A percentile compares a stretch with the other conserved stretches of the same genome.
Conservation (phyloP, 1,140 invertebrate species). For the Vollenhovia emeryi region DNA sequence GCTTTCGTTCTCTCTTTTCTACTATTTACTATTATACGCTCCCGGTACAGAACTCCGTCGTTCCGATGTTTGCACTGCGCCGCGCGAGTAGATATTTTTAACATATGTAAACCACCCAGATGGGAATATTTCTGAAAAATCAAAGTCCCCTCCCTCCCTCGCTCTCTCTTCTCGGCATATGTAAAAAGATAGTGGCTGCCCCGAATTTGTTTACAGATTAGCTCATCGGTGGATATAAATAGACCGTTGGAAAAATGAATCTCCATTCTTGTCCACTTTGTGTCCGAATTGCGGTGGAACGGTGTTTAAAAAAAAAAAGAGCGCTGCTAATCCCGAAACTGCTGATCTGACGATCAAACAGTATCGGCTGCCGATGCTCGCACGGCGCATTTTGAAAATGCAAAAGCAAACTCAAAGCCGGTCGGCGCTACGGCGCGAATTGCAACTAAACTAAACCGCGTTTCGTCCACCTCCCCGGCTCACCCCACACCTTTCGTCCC, state of each 20-base stretch:
- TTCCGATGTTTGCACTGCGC: not conserved
- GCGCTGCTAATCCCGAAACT: slow-evolving; percentile 41
- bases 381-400: slow-evolving; percentile 63
- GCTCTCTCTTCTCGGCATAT: too few species aligned
- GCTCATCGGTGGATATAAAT: slow-evolving; percentile 27
- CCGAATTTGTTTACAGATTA: slow-evolving; percentile 29
- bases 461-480: slow-evolving; percentile 61
- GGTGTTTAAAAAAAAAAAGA: slow-evolving; percentile 25
- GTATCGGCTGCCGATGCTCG: slow-evolving; percentile 47
- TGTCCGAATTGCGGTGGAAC: slow-evolving; percentile 29
- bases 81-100: slow-evolving; percentile 23
- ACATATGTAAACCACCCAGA: not conserved
- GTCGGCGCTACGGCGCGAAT: slow-evolving; percentile 68
- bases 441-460: slow-evolving; percentile 80
- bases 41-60: not conserved
- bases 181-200: not conserved
- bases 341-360: slow-evolving; percentile 55
- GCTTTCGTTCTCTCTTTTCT: not conserved
- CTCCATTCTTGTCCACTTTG: slow-evolving; percentile 19
- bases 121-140: not conserved
- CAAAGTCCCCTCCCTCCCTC: not conserved
- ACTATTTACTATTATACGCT: not conserved
- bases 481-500: slow-evolving; percentile 23
- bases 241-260: slow-evolving; percentile 26
- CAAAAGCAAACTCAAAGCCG: slow-evolving; percentile 68